These are phyloP conservation scores for Troides aeacus DNA, from an alignment of 2,888 invertebrate species.

Conservation along the genomic window DNA sequence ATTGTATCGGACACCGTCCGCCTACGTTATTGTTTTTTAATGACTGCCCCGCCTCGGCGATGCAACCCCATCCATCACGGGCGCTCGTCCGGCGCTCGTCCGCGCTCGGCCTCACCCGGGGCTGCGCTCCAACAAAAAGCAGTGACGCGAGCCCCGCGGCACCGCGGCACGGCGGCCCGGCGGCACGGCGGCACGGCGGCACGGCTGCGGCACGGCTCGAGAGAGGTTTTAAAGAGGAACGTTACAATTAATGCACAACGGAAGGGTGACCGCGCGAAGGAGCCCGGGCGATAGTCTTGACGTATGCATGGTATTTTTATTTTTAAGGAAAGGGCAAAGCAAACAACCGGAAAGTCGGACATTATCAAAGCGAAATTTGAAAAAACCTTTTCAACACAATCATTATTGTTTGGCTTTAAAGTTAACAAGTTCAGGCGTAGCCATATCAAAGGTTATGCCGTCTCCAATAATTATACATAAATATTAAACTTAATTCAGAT, in stretches of 20 bases:
- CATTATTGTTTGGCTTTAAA: no score
- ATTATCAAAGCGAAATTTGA: no score
- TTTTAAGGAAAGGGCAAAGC: no score
- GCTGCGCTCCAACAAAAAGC: slow-evolving; percentile 58
- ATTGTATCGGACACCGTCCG: slow-evolving; percentile 70
- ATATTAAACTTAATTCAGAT: no score
- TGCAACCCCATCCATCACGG: slow-evolving; percentile 68
- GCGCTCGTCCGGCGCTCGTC: slow-evolving; percentile 36
- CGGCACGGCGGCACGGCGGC: slow-evolving; percentile 55
- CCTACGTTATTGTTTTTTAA: slow-evolving; percentile 77
- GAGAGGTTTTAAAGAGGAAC: slow-evolving; percentile 55
- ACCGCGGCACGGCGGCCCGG: slow-evolving; percentile 53
- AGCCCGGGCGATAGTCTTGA: slow-evolving; percentile 27
- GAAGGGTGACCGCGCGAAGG: slow-evolving; percentile 47
- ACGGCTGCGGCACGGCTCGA: slow-evolving; percentile 48
- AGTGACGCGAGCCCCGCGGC: slow-evolving; percentile 58
- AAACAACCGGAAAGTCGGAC: no score
- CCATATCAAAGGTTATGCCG: no score
- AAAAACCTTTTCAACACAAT: no score
- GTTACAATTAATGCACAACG: slow-evolving; percentile 67
- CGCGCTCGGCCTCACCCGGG: slow-evolving; percentile 40
- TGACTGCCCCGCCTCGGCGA: slow-evolving; percentile 65
- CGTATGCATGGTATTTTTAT: neutral
- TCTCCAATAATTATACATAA: no score
- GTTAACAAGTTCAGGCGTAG: no score